Evolutionary conservation across 2,797 vertebrate species (phyloP).

Genomic region (Sebastes matsubarae): DNA sequence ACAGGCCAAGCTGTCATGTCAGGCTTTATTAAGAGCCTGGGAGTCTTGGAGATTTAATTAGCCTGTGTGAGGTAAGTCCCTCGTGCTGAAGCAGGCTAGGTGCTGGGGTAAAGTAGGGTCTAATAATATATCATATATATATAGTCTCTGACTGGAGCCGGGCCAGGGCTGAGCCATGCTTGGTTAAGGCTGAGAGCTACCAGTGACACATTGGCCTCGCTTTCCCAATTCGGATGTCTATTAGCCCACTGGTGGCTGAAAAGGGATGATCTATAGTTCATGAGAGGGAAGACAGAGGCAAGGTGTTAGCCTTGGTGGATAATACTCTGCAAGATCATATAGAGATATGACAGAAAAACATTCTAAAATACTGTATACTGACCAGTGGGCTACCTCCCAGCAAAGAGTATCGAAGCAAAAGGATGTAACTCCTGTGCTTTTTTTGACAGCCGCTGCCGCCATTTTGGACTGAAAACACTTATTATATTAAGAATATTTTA

Average conservation of each 20-base stretch:
- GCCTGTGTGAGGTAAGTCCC: slow-evolving; percentile 48
- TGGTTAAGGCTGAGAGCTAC: slow-evolving; percentile 34
- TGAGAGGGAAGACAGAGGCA: neutral
- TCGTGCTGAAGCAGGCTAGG: slow-evolving; percentile 21
- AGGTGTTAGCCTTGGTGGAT: neutral
- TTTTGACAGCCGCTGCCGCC: no score
- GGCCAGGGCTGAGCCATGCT: slow-evolving; percentile 21
- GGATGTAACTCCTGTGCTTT: no score
- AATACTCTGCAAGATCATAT: neutral
- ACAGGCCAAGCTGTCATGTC: slow-evolving; percentile 70
- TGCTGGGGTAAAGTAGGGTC: slow-evolving; percentile 37
- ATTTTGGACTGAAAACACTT: no score
- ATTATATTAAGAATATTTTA: no score
- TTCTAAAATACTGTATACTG: neutral
- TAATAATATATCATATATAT: slow-evolving; percentile 47
- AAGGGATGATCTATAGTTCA: neutral
- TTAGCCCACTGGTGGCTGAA: neutral
- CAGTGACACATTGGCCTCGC: slow-evolving; percentile 34
- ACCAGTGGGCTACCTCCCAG: no score
- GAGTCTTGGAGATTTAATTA: slow-evolving; percentile 78
- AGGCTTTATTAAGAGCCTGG: slow-evolving; percentile 69
- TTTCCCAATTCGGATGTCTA: slow-evolving; percentile 11
- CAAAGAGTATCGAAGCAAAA: rapidly evolving
- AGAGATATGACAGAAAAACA: neutral
- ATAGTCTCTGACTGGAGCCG: slow-evolving; percentile 28